These are phyloP conservation scores for Leptinotarsa juncta DNA, from an alignment of 2,888 invertebrate genomes.

Conservation along the genomic window DNA sequence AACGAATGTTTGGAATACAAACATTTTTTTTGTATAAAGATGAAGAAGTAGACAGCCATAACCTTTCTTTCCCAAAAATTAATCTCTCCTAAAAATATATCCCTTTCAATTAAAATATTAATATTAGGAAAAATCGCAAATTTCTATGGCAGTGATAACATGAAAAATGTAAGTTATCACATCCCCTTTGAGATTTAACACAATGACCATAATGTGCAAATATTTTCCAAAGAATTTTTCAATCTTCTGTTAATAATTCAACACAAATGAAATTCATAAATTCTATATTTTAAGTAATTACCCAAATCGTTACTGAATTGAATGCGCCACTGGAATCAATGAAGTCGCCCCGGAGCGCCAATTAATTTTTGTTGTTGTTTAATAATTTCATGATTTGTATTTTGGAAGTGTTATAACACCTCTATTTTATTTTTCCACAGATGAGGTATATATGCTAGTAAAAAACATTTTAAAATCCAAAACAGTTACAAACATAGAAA, in stretches of 20 bases:
- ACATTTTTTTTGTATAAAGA: too few relatives aligned
- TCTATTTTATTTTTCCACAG: background rate
- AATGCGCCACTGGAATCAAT: background rate
- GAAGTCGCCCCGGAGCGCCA: too few relatives aligned
- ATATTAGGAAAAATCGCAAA: background rate
- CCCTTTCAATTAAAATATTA: background rate
- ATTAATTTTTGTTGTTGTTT: too few relatives aligned
- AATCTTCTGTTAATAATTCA: conserved; percentile 36
- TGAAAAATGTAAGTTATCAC: too few relatives aligned
- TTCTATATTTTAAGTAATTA: conserved; percentile 5
- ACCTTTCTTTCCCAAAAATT: too few relatives aligned
- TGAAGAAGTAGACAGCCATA: too few relatives aligned
- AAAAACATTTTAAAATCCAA: conserved; percentile 23
- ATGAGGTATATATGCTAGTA: conserved; percentile 4
- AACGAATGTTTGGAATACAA: too few relatives aligned
- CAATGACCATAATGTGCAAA: background rate
- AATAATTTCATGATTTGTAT: too few relatives aligned
- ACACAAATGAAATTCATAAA: background rate
- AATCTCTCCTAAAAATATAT: too few relatives aligned
- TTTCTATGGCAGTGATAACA: too few relatives aligned
- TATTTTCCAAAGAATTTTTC: conserved; percentile 10
- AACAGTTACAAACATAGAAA: conserved; percentile 21
- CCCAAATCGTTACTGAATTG: background rate
- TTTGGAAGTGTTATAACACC: too few relatives aligned
- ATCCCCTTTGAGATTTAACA: too few relatives aligned